Conservation (phyloP, 2,113 vertebrate species). For the Cavia aperea region DNA sequence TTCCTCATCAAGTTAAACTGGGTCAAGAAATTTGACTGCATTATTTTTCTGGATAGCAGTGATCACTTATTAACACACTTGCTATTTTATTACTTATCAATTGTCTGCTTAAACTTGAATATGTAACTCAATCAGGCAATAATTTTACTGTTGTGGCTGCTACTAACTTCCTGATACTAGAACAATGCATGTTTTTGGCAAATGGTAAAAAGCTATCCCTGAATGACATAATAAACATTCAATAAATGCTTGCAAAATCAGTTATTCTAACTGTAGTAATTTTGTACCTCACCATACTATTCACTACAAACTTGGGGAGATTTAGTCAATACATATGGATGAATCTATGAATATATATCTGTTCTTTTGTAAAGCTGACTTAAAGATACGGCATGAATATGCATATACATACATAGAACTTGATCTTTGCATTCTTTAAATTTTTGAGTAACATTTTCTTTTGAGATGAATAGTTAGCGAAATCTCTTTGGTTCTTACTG, state of each 20-base stretch:
- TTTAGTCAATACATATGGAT: not conserved
- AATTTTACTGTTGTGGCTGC: not conserved
- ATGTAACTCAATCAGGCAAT: not conserved
- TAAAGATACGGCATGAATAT: not conserved
- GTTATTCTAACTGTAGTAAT: not conserved
- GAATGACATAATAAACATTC: not conserved
- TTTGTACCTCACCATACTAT: not conserved
- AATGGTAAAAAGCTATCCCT: not conserved
- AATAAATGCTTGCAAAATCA: not conserved
- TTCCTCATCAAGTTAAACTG: not conserved
- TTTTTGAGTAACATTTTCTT: not conserved
- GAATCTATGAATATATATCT: not conserved
- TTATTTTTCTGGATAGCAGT: not conserved
- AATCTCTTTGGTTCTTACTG: not conserved
- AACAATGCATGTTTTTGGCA: not conserved
- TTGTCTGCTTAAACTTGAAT: not conserved
- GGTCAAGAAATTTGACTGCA: not conserved
- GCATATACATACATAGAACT: not conserved
- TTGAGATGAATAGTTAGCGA: not conserved
- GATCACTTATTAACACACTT: not conserved
- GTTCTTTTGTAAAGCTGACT: conserved; percentile 21
- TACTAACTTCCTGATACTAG: not conserved
- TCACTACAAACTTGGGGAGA: not conserved
- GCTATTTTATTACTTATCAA: not conserved
- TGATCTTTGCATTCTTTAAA: not conserved